Conservation (phyloP, 2,888 invertebrate species). For the Leptinotarsa haldemani region DNA sequence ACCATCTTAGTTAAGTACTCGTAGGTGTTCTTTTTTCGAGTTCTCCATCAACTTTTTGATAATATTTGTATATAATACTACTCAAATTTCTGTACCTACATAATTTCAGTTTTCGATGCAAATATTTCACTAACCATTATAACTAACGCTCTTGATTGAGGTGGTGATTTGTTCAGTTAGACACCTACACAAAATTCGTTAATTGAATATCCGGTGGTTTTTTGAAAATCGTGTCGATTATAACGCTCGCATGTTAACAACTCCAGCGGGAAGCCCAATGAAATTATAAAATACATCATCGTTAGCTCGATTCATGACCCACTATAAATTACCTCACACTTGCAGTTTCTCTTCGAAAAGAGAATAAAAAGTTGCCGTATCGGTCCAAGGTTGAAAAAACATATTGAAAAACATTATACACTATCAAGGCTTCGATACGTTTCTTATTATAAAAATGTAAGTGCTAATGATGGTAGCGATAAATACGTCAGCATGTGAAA, state of each 20-base stretch:
- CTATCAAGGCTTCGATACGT: neutral
- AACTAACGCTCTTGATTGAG: neutral
- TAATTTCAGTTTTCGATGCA: neutral
- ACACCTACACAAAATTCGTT: constrained; percentile 38
- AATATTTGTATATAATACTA: no score
- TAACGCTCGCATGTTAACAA: constrained; percentile 46
- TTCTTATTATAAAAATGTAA: neutral
- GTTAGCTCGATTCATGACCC: constrained; percentile 25
- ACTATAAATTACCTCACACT: constrained; percentile 39
- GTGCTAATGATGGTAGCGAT: neutral
- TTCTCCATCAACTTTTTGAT: no score
- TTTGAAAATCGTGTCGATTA: constrained; percentile 41
- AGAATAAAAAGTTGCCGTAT: neutral
- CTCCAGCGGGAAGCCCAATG: constrained; percentile 43
- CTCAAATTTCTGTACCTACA: no score
- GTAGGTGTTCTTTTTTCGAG: no score
- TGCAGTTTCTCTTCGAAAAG: constrained; percentile 30
- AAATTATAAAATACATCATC: constrained; percentile 42
- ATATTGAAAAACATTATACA: neutral
- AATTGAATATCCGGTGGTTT: constrained; percentile 34
- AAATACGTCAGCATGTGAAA: neutral
- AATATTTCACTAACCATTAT: neutral
- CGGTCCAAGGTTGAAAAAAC: constrained; percentile 3
- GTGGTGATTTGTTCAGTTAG: constrained; percentile 23
- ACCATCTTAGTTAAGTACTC: no score